Evolutionary conservation across 2,797 vertebrate species (phyloP).

Genomic region (Enteromius anoplus): DNA sequence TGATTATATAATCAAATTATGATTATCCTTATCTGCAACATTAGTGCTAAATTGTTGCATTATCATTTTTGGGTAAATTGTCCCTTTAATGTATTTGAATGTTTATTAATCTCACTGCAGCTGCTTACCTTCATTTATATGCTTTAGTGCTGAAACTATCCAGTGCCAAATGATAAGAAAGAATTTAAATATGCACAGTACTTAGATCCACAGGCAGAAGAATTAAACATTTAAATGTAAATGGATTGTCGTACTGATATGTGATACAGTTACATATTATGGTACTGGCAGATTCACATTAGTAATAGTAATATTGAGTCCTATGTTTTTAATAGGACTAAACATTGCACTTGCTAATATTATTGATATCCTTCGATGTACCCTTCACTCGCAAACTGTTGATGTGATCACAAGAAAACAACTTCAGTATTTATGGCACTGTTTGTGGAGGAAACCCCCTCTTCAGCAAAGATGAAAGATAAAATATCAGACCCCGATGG

Average conservation of each 20-base stretch:
- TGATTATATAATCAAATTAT: background rate
- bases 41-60: background rate
- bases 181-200: background rate
- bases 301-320: too few relatives aligned
- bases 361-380: background rate
- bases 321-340: background rate
- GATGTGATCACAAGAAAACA: background rate
- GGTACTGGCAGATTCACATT: background rate
- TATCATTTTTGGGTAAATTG: background rate
- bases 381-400: background rate
- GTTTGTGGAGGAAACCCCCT: conserved; percentile 6
- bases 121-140: background rate
- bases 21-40: background rate
- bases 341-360: background rate
- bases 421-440: background rate
- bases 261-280: background rate
- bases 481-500: background rate
- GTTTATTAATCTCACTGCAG: background rate
- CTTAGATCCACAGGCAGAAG: background rate
- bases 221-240: background rate
- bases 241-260: background rate
- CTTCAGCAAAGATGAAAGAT: conserved; percentile 21
- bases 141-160: background rate
- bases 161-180: background rate
- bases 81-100: background rate